Conservation (phyloP, 1,140 invertebrate genomes). For the Eupristina koningsbergeri region DNA sequence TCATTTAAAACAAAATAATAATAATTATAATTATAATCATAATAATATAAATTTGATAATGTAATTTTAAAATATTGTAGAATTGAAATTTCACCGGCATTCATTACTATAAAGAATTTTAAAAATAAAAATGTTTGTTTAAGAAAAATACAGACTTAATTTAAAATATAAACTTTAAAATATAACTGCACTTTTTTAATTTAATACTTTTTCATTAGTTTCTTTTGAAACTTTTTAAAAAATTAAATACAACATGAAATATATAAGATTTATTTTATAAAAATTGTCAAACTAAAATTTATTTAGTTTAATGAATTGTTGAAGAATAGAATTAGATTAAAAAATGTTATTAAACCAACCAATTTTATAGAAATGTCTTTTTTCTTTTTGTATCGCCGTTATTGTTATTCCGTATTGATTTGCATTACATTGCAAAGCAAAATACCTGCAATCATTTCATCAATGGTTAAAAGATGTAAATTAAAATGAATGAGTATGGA, state of each 20-base stretch:
- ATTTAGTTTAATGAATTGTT: neutral
- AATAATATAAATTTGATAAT: neutral
- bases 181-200: neutral
- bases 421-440: slow-evolving; percentile 21
- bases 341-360: neutral
- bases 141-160: neutral
- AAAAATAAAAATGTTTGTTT: neutral
- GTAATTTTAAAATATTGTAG: neutral
- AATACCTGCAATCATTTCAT: slow-evolving; percentile 22
- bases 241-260: neutral
- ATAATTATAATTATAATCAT: no score
- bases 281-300: no score
- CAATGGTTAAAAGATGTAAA: slow-evolving; percentile 17
- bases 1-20: neutral
- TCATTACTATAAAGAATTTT: neutral
- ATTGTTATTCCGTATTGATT: neutral
- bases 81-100: neutral
- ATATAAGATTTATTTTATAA: neutral
- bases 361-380: neutral
- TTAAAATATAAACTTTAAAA: neutral
- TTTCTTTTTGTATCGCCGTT: neutral
- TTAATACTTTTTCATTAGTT: neutral
- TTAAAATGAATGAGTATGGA: slow-evolving; percentile 9
- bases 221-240: neutral
- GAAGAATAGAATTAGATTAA: neutral